Evolutionary conservation across 2,888 invertebrate genomes (phyloP), one percentile per base, ranked within the genome.

Genomic region (Chirona hameri): DNA sequence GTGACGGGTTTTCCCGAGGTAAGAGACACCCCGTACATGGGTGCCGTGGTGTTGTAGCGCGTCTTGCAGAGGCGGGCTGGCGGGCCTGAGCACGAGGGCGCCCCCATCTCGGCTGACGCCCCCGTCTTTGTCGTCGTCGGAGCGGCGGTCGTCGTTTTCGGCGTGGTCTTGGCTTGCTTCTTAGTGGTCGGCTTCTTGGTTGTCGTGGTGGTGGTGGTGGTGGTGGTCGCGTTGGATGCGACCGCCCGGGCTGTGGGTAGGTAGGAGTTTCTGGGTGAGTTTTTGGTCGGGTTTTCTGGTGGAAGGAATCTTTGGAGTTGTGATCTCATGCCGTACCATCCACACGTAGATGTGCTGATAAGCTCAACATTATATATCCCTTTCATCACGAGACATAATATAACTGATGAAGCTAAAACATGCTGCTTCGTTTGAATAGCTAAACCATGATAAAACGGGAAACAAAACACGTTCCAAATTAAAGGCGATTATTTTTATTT

Each of bases 1-100:
- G 96, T 96, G 86, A 96, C 96, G 0, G 96, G 95, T 87, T 96
- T 95, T 1, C 96, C 96, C 24, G 95, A 96, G 27, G 96, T 96
- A 69, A 96, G 90, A 29, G 95, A 96, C 79, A 96, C 95, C n/a
- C 96, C 96, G 87, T 95, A 96, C 94, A 96, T 94, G 0, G 96
- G 96, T 29, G 96, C 96, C 79, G 96, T 96, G 39, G 96, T 96
- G 89, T 96, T 96, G 89, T 95, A 96, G 83, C 95, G 91, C 15
- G 96, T 95, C 87, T 94, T 93, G 88, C 96, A 97, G 65, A 97
- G 90, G 84, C 96, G 91, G 39, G 93, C 90, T 1, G 93, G 93
- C 65, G 93, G 92, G 27, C 93, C 92, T 84, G 90, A 89, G 85
- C 92, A 76, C 39, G 76, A 31, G 1, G 76, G 2, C 72, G 65